Base-by-base conservation (phyloP, 2,888 invertebrate genomes). In the Abrostola tripartita region DNA sequence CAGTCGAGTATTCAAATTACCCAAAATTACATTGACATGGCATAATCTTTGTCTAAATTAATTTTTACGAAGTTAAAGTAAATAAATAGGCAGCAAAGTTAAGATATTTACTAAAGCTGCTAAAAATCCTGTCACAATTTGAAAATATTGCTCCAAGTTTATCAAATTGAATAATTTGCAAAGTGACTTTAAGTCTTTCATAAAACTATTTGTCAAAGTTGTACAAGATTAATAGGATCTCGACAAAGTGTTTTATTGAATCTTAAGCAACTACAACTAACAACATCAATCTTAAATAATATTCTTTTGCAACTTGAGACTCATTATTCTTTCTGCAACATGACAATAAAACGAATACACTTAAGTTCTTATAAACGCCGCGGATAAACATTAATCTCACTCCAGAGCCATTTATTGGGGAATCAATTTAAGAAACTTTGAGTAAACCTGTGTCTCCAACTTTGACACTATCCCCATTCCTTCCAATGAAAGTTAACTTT, bases 401-500 rank as follows among this genome's bases (percentile, higher is more conserved):
- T 85, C 79, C 52, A 66, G 63, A 65, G 70, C 79, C 84, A 80
- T 86, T 87, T 85, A 86, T 85, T 79, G 62, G 76, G 65, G 76
- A 90, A 89, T 88, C 89, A 89, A 89, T 91, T 90, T 88, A 85
- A 83, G 74, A 79, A 84, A 87, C 76, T 88, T 87, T 70, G 65
- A 62, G 73, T 65, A 69, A 85, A 86, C 84, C 82, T 84, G 85
- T 72, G 81, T 81, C 83, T 74, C 73, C 68, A 69, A 84, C 84
- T 78, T 86, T 84, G 77, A 68, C 81, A 74, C 76, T 79, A 81
- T 79, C 67, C 80, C 86, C 87, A 86, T 92, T 89, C 83, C 82
- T 90, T 89, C 87, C 88, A 90, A 92, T 92, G 83, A 88, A 86
- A 86, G 83, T 88, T 84, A 87, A 88, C 85, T 86, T 88, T 80